Base-by-base conservation (phyloP, 2,888 invertebrate species). In the Drosophila incognita region DNA sequence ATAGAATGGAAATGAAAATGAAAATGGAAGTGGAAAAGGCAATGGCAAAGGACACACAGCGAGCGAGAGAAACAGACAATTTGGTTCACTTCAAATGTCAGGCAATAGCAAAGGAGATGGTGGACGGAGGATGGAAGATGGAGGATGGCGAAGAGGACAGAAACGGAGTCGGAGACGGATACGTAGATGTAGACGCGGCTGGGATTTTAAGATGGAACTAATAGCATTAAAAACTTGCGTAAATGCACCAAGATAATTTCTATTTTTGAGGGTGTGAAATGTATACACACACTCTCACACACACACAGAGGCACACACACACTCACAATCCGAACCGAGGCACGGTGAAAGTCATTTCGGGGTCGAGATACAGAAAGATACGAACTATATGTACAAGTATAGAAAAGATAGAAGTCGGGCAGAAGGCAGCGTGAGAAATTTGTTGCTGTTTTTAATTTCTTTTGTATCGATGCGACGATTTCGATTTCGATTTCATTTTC, bases 261-360 rank as follows among this genome's bases (percentile, higher is more conserved):
- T 87, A 87, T 87, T 87, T 90, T 90, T 73, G 90, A 90, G 90
- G 87, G 90, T 87, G 87, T 88, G 90, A 89, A 90, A 84, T 87
- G 78, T 80, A 74, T 84, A 80, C 49, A 80, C 71, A 77, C 69
- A 81, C 70, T 31, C 58, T 31, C 57, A 57, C 72, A 51, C 49
- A 68, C n/a, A 68, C n/a, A 66, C 57, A 61, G 42, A 56, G 27
- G 36, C 29, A 49, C n/a, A 35, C 27, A 48, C 15, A 29, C 49
- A 62, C 60, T 59, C 11, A 42, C 69, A 42, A 38, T 61, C 51
- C 36, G 36, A 31, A 36, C 27, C 49, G 69, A 74, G 63, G 64
- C 71, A 65, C 82, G 82, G 82, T 76, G 89, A 86, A 86, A 86
- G 85, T 86, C 86, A 80, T 73, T 80, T 89, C 86, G 90, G 90